Conservation (phyloP, 2,113 vertebrate genomes). For the Gambusia holbrooki region DNA sequence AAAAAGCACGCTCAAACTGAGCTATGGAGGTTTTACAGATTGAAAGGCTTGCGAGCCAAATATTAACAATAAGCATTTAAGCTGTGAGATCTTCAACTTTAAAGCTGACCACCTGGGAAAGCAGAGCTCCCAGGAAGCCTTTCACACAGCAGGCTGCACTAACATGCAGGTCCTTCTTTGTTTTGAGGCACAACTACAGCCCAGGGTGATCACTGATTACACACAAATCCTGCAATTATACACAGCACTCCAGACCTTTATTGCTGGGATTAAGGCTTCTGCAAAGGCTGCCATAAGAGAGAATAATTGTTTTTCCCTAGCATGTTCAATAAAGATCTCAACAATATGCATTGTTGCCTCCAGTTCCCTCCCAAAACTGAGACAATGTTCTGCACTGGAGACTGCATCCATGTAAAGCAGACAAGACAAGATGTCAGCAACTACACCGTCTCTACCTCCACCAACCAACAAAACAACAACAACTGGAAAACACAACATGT, state of each 20-base stretch:
- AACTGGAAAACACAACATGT: too few relatives aligned
- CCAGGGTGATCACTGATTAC: constrained; percentile 5
- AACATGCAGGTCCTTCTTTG: constrained; percentile 12
- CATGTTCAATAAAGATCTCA: not conserved
- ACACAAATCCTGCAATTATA: constrained; percentile 26
- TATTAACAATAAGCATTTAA: not conserved
- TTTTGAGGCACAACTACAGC: not conserved
- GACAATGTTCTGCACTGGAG: too few relatives aligned
- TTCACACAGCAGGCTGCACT: constrained; percentile 11
- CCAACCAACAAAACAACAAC: too few relatives aligned
- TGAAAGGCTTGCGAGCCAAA: not conserved
- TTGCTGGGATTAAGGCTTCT: constrained; percentile 9
- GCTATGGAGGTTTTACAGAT: not conserved
- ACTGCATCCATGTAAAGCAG: too few relatives aligned
- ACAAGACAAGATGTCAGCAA: too few relatives aligned
- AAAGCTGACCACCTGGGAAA: not conserved
- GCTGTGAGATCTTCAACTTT: not conserved
- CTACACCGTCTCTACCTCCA: too few relatives aligned
- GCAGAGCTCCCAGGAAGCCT: not conserved
- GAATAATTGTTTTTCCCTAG: not conserved
- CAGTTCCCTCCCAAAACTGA: too few relatives aligned
- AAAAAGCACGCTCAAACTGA: not conserved
- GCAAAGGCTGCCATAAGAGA: constrained; percentile 14
- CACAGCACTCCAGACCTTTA: constrained; percentile 24
- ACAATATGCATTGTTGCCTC: not conserved